Conservation (phyloP, 1,140 invertebrate genomes). For the Pogonognathellus flavescens region DNA sequence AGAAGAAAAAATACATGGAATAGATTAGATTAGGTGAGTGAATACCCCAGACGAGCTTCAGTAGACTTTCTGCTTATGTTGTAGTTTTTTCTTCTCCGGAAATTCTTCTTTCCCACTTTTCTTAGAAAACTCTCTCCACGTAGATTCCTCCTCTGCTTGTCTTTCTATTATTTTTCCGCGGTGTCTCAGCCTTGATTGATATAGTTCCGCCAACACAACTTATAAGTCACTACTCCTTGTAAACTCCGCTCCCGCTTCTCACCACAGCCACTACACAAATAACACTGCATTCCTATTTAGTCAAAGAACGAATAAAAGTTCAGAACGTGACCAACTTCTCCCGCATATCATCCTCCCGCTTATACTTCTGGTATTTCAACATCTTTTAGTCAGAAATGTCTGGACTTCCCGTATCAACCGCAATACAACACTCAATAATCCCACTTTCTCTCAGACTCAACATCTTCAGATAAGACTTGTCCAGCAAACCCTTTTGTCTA, state of each 20-base stretch:
- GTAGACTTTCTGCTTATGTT: conserved; percentile 43
- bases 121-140: conserved; percentile 28
- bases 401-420: too few species aligned
- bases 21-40: conserved; percentile 50
- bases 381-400: background rate
- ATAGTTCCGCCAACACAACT: conserved; percentile 2
- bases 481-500: too few species aligned
- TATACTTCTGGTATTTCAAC: background rate
- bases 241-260: background rate
- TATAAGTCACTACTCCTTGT: background rate
- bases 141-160: conserved; percentile 25
- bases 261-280: background rate
- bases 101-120: conserved; percentile 47
- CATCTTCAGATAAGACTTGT: too few species aligned
- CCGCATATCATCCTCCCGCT: background rate
- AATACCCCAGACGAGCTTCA: conserved; percentile 20
- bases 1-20: conserved; percentile 48
- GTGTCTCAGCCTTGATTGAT: conserved; percentile 55
- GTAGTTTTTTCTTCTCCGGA: conserved; percentile 48
- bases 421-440: background rate
- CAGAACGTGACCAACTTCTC: conserved; percentile 32
- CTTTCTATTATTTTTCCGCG: conserved; percentile 30
- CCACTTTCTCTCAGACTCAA: background rate
- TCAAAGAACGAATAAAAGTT: conserved; percentile 49
- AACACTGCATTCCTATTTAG: conserved; percentile 2